phyloP scores from a whole-genome alignment of 1,140 invertebrate genomes.

The Gonatopus flavifemur region DNA sequence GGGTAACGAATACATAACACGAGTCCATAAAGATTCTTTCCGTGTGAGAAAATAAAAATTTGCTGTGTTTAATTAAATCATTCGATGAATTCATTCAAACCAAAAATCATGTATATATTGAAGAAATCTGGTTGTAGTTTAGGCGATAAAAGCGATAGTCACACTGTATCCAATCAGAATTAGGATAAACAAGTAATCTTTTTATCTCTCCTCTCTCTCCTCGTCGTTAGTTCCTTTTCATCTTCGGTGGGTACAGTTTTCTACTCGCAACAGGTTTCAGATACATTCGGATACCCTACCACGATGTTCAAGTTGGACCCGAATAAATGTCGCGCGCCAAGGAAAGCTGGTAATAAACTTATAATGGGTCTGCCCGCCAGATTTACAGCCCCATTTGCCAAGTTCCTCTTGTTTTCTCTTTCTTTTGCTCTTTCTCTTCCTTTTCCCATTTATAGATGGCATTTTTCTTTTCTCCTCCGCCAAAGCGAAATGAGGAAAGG shows the following conservation, averaged over 20 bases:
- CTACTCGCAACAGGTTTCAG: background rate
- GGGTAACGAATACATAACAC: too few relatives aligned
- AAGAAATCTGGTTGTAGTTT: too few relatives aligned
- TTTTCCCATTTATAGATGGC: too few relatives aligned
- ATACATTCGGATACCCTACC: background rate
- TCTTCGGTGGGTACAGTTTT: slow-evolving; percentile 1
- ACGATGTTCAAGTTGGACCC: background rate
- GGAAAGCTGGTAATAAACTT: slow-evolving; percentile 42
- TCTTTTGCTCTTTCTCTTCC: background rate
- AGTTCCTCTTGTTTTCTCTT: slow-evolving; percentile 11
- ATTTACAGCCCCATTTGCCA: slow-evolving; percentile 40
- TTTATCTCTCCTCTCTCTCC: background rate
- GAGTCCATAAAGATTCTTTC: too few relatives aligned
- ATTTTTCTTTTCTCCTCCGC: slow-evolving; percentile 9
- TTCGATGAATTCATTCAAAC: too few relatives aligned
- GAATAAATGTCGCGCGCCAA: slow-evolving; percentile 14
- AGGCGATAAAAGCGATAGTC: too few relatives aligned
- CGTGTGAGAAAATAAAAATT: too few relatives aligned
- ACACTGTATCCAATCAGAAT: too few relatives aligned
- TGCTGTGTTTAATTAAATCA: too few relatives aligned
- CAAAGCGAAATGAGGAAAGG: background rate
- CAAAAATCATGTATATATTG: too few relatives aligned
- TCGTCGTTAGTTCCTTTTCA: slow-evolving; percentile 10
- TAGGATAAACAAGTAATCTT: background rate
- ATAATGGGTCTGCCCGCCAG: slow-evolving; percentile 36